Base-by-base conservation (phyloP, 2,888 invertebrate genomes). In the Steinernema scapterisci region DNA sequence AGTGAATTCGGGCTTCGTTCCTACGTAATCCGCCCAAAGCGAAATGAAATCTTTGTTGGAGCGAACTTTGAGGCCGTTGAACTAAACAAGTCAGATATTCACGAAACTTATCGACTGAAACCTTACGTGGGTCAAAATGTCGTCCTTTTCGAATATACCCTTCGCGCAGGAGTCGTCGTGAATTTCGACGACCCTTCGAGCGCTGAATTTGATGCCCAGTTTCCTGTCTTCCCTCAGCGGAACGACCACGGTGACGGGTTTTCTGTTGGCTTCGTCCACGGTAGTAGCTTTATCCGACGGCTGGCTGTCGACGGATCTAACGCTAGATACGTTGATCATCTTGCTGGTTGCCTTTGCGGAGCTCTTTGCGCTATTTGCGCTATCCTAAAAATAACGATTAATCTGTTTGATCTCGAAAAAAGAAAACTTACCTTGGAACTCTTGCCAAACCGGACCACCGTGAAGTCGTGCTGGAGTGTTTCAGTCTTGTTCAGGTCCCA, bases 51-150 rank as follows among this genome's bases (percentile, higher is more conserved):
- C 63, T 31, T 63, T 63, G 31, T 31, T 63, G 7, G 27, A 25
- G 31, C 5, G 16, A 13, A 63, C n/a, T 63, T 63, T 63, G 31
- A 63, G 16, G 16, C 63, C 63, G 19, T 63, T 63, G 63, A 63
- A 38, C 63, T 63, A 19, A 63, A 63, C 38, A 38, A 38, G 38
- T 38, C 38, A 6, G n/a, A n/a, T 38, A 38, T 38, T 38, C 38
- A n/a, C n/a, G n/a, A n/a, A n/a, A n/a, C n/a, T n/a, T n/a, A 54
- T 51, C 51, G 19, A 9, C 9, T 44, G 7, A 48, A 48, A 16
- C 5, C 48, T 48, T 48, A 48, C 48, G 19, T 48, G 48, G 19
- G 48, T 48, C n/a, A 48, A 5, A 19, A 48, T 16, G 19, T 48
- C 48, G 48, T 19, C 48, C n/a, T n/a, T 19, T 19, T 48, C n/a